Evolutionary conservation across 2,797 vertebrate species (phyloP), one percentile per base, ranked within the genome.

Genomic region (Pyrocephalus nanus): DNA sequence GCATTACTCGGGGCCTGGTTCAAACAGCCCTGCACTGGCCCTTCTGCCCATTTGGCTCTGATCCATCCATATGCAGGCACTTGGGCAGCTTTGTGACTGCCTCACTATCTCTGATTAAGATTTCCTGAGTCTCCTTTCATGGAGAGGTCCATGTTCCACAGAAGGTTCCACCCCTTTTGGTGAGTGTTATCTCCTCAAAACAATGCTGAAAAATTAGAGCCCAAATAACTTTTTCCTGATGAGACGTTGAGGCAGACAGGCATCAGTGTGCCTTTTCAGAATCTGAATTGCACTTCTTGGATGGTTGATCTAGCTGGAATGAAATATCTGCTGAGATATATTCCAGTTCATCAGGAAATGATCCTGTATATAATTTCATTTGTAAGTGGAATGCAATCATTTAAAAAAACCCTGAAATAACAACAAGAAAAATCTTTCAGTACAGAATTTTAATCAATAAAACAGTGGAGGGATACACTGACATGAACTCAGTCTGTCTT

Each of bases 341-440:
- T 8, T 71, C 42, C 57, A 83, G 8, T 16, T 87, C 42, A 23
- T 75, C 64, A 48, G 55, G 21, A 93, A 84, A 75, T 27, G 1
- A 48, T 40, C 26, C 11, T 61, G 23, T 47, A 32, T 86, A 58
- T 72, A 22, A 1, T n/a, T 45, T 53, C 22, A 34, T 79, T 61
- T 55, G 4, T 65, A 86, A 71, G 11, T 23, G 69, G 21, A 54
- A 67, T 54, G 18, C 6, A 60, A 47, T 18, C 21, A 64, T 6
- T 54, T 53, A 3, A 14, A 38, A 83, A 71, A 43, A 19, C 0
- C 0, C 1, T 4, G 8, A n/a, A 34, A 20, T 15, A 47, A 38
- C 1, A n/a, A 9, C 6, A 36, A 69, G 10, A 79, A 50, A 51
- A 65, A 8, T 9, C 3, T 74, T 93, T 36, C 19, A n/a, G 2